Evolutionary conservation across 2,797 vertebrate genomes (phyloP), one percentile per base, ranked within the genome.

Genomic region (Notolepis coatsorum): DNA sequence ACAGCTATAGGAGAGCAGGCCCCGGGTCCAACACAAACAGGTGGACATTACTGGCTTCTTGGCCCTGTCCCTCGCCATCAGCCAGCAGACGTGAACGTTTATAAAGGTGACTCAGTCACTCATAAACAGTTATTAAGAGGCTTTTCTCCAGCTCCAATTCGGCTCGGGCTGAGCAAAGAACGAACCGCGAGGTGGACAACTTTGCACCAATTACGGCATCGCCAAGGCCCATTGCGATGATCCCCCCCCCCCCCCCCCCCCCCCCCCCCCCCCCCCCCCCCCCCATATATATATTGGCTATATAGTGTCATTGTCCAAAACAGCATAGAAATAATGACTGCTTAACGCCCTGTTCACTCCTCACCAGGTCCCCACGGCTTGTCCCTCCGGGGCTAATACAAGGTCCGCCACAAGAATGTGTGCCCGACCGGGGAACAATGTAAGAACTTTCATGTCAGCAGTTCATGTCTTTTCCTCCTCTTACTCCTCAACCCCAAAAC

Each of bases 111-210:
- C 80, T 87, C 80, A 84, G 74, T 58, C 53, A 31, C 69, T 85
- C 80, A 74, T 88, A 83, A 84, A 86, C 80, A 87, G 73, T 67
- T 82, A 84, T 84, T 85, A 86, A 66, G 52, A 12, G 76, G 79
- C 79, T 83, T 84, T 85, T 75, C 73, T 83, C 61, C 55, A 41
- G 71, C 65, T 85, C 64, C 64, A 56, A 71, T 77, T 79, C 41
- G 21, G 48, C 65, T 63, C 2, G 30, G 42, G 74, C 48, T 84
- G 80, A n/a, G n/a, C n/a, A n/a, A n/a, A 20, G 23, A 75, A 73
- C 60, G 39, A 77, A 69, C 21, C 61, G 46, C 73, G 63, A 70
- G 56, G 37, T 80, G 74, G 33, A 70, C 63, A 85, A 76, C 61
- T 81, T 81, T 83, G 53, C 71, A 71, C 47, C 24, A 38, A 43